Base-by-base conservation (phyloP, 1,140 invertebrate genomes). In the Saccostrea cuccullata region DNA sequence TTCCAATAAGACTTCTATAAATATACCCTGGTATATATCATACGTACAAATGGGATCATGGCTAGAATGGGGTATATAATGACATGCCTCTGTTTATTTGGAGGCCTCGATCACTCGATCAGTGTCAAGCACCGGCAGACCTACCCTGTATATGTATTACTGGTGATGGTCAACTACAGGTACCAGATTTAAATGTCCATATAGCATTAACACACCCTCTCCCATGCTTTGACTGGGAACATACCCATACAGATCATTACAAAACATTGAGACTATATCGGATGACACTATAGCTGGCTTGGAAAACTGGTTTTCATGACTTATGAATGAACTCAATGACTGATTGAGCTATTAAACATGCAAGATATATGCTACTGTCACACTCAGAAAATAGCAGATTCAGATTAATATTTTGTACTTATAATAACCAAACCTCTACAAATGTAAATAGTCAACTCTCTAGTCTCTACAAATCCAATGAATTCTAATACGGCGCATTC, bases 91-190 rank as follows among this genome's bases (percentile, higher is more conserved):
- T 77, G 70, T 77, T 77, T 36, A 77, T 77, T 77, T 77, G 70
- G 70, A 77, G 70, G 47, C 30, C 30, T 0, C 26, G 26, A 77
- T 36, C 30, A 36, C 30, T 36, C 30, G 23, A 26, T 77, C 26
- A 12, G 70, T 77, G 15, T 47, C 47, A 77, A 77, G 70, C 30
- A 15, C 8, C 15, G 70, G 15, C 70, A 77, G 15, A 30, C 30
- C 12, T 77, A 77, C 70, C 70, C 70, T 77, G 11, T 26, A 30
- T 77, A 77, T 15, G 20, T 30, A 30, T 13, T 30, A 77, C 26
- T 77, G 23, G 70, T 77, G 70, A 77, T 77, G 70, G 70, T 77
- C 70, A 77, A 77, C 23, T 36, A 77, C 70, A 77, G 70, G 70
- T 77, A 77, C 70, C 0, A 77, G 26, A 77, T 36, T 77, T 77